Percentiles rank a stretch among this genome's conserved stretches.
Conservation (phyloP, 2,113 vertebrate species). For the Prionailurus bengalensis region DNA sequence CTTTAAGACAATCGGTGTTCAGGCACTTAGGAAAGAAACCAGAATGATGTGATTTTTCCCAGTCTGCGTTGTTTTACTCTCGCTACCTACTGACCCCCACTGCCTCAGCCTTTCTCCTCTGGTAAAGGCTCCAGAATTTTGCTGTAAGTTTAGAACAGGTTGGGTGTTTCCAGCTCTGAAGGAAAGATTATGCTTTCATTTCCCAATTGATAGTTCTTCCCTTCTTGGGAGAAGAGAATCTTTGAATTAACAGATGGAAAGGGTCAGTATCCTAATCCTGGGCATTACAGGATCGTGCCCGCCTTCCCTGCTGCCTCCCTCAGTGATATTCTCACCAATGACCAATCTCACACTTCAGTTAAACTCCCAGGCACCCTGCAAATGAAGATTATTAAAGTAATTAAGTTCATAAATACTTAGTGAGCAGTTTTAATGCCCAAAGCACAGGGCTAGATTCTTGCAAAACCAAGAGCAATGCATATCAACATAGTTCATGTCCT, state of each 20-base stretch:
- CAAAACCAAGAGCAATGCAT: not conserved
- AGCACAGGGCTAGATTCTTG: not conserved
- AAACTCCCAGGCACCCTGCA: not conserved
- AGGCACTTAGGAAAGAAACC: not conserved
- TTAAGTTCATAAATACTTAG: not conserved
- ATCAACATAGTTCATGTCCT: not conserved
- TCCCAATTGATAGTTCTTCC: not conserved
- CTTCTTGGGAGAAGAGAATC: not conserved
- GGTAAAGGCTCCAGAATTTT: not conserved
- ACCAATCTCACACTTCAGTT: not conserved
- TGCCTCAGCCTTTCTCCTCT: not conserved
- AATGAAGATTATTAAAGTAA: not conserved
- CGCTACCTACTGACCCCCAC: not conserved
- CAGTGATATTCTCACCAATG: not conserved
- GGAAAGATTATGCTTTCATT: not conserved
- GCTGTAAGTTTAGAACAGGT: not conserved
- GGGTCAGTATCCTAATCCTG: not conserved
- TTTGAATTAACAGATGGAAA: conserved; percentile 2
- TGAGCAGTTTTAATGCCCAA: not conserved
- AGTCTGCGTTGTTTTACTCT: not conserved
- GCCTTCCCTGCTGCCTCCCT: fast-evolving
- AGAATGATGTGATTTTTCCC: not conserved
- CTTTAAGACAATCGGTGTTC: not conserved
- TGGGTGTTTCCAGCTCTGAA: conserved; percentile 24
- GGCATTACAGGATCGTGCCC: not conserved